These are phyloP conservation scores for Psix sp. DNA, from an alignment of 1,140 invertebrate species.

Conservation along the genomic window DNA sequence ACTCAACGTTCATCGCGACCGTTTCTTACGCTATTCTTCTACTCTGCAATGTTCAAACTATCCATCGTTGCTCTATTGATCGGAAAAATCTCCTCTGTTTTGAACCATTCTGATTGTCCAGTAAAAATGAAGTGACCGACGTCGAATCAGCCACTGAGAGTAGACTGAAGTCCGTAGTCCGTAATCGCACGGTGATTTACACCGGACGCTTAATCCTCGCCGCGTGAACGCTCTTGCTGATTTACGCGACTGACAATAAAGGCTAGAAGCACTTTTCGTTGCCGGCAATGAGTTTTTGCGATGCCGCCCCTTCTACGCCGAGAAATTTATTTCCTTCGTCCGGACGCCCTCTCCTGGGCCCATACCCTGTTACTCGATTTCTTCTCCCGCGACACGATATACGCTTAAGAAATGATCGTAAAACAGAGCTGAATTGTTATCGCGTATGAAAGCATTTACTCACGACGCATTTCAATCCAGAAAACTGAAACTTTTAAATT, in stretches of 20 bases:
- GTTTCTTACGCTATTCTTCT: no score
- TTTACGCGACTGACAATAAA: slow-evolving; percentile 69
- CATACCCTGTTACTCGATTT: slow-evolving; percentile 46
- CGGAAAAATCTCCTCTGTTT: no score
- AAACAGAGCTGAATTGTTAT: slow-evolving; percentile 60
- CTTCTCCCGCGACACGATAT: slow-evolving; percentile 56
- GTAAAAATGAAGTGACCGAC: slow-evolving; percentile 50
- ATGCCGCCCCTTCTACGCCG: slow-evolving; percentile 49
- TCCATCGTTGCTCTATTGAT: no score
- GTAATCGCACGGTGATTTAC: slow-evolving; percentile 68
- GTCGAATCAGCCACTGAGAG: slow-evolving; percentile 42
- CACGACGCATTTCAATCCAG: slow-evolving; percentile 21
- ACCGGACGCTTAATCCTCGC: slow-evolving; percentile 66
- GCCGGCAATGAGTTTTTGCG: slow-evolving; percentile 66
- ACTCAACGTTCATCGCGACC: no score
- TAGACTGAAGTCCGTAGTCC: slow-evolving; percentile 64
- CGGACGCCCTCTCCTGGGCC: slow-evolving; percentile 4
- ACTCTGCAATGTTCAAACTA: no score
- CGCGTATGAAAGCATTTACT: slow-evolving; percentile 54
- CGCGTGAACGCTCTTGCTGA: slow-evolving; percentile 65
- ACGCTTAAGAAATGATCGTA: slow-evolving; percentile 54
- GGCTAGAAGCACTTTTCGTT: slow-evolving; percentile 68
- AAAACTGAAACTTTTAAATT: no score
- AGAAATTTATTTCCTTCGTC: slow-evolving; percentile 54
- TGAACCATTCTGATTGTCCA: no score